These are phyloP conservation scores for Alloscopus bannaensis DNA, from an alignment of 2,888 invertebrate species.

Conservation along the genomic window DNA sequence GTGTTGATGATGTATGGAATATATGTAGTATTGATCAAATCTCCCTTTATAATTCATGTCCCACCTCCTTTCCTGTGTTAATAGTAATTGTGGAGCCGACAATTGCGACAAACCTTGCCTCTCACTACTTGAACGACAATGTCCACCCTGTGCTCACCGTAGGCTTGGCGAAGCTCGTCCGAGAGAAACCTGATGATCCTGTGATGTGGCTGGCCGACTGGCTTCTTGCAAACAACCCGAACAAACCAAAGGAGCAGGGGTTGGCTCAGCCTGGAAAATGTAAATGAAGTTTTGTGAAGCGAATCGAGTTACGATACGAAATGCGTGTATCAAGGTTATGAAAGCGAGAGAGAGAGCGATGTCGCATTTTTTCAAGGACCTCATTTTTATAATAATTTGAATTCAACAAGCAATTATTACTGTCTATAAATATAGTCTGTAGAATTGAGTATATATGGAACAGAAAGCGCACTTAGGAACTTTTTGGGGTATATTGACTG, in stretches of 20 bases:
- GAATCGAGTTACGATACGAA: background rate
- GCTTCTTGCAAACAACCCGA: constrained; percentile 85
- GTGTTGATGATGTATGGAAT: no score
- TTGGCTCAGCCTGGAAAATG: constrained; percentile 32
- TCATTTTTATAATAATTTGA: no score
- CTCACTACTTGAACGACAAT: constrained; percentile 83
- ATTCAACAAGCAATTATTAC: no score
- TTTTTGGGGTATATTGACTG: no score
- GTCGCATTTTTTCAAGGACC: no score
- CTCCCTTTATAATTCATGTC: constrained; percentile 15
- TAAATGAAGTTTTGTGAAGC: constrained; percentile 23
- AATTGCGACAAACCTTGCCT: constrained; percentile 79
- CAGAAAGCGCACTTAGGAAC: no score
- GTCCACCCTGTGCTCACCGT: constrained; percentile 80
- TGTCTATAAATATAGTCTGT: no score
- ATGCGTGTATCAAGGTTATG: no score
- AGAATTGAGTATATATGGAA: no score
- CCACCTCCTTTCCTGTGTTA: constrained; percentile 61
- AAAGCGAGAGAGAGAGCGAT: no score
- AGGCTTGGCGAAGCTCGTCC: constrained; percentile 75
- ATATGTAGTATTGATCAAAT: constrained; percentile 19
- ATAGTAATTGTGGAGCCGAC: constrained; percentile 87
- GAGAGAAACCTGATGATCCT: constrained; percentile 73
- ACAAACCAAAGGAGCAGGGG: constrained; percentile 76
- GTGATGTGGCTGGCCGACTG: constrained; percentile 84